Conservation (phyloP, 92 coral and sea anemone genomes). For the Siderastrea siderea region DNA sequence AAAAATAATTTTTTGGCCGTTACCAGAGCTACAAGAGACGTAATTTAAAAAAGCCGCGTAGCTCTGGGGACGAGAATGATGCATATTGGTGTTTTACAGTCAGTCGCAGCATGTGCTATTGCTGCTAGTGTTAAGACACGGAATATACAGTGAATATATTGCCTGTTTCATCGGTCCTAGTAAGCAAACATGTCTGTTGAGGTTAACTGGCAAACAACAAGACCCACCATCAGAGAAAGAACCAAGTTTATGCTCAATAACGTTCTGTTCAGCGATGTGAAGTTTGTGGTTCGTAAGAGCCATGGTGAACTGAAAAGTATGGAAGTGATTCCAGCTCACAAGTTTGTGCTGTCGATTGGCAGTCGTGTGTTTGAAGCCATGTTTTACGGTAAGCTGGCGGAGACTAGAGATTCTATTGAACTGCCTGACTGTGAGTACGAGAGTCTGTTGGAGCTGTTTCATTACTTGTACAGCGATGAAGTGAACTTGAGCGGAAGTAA, state of each 20-base stretch:
- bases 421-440: constrained; percentile 52
- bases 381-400: constrained; percentile 83
- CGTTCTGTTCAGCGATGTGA: constrained; percentile 27
- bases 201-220: not conserved
- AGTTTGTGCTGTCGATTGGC: constrained; percentile 60
- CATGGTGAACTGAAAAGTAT: not conserved
- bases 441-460: constrained; percentile 31
- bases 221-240: not conserved
- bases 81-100: too few species aligned
- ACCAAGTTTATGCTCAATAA: too few species aligned
- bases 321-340: constrained; percentile 37
- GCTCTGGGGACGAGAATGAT: too few species aligned
- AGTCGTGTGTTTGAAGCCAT: constrained; percentile 83
- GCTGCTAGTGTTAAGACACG: too few species aligned
- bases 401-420: constrained; percentile 63
- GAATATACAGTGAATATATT: too few species aligned
- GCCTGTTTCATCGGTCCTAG: too few species aligned
- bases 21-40: too few species aligned
- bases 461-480: constrained; percentile 74
- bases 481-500: constrained; percentile 57
- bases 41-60: too few species aligned
- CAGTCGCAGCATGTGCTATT: too few species aligned
- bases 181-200: not conserved
- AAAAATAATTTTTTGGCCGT: too few species aligned
- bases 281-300: constrained; percentile 12